A percentile compares a stretch with the other conserved stretches of the same genome.
Conservation (phyloP, 2,797 vertebrate species). For the Cheirogaleus major region DNA sequence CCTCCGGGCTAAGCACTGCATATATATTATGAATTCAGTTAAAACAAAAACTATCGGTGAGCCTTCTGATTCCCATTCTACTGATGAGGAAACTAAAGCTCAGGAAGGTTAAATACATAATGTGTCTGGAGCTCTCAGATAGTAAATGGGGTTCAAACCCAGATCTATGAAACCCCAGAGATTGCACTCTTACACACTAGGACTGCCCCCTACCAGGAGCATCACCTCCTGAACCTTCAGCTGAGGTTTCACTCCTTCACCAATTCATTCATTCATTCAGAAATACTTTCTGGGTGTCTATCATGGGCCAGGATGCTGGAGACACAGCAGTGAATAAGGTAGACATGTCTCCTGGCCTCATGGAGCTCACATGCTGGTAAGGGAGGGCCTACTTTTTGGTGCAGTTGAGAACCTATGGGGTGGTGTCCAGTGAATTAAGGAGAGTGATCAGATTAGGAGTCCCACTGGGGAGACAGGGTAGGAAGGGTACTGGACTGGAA, state of each 20-base stretch:
- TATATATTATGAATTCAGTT: background rate
- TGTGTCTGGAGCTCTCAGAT: background rate
- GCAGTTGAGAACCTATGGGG: background rate
- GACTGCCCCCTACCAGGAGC: background rate
- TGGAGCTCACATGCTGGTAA: background rate
- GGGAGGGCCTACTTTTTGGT: background rate
- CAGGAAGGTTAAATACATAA: background rate
- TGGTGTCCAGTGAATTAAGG: background rate
- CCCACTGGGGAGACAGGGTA: background rate
- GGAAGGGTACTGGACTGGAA: background rate
- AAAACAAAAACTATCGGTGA: background rate
- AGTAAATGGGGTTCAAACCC: background rate
- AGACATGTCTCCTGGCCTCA: background rate
- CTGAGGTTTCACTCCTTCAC: background rate
- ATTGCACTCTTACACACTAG: background rate
- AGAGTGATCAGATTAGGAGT: background rate
- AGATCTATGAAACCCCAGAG: background rate
- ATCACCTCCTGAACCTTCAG: background rate
- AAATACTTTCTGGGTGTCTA: background rate
- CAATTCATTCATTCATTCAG: background rate
- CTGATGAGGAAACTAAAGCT: background rate
- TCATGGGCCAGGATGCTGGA: conserved; percentile 3
- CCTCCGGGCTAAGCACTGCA: background rate
- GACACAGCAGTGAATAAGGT: background rate
- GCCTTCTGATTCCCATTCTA: background rate